Conservation (phyloP, 92 coral and sea anemone genomes). For the Porites lobata region DNA sequence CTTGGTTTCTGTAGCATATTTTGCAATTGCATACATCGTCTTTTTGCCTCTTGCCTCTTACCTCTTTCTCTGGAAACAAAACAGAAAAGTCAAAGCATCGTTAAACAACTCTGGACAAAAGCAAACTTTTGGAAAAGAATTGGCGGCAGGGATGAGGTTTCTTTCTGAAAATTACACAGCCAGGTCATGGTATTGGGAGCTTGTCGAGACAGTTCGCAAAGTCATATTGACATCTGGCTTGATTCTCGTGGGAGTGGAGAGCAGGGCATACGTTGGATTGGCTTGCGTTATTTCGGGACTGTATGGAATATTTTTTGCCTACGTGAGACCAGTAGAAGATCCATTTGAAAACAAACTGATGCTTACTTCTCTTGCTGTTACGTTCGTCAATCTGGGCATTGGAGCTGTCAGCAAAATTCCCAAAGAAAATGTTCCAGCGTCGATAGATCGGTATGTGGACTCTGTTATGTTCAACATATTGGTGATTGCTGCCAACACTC, state of each 20-base stretch:
- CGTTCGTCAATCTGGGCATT: slow-evolving; percentile 39
- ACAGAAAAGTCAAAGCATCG: background rate
- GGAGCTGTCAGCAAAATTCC: slow-evolving; percentile 41
- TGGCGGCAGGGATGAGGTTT: slow-evolving; percentile 10
- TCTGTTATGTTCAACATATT: slow-evolving; percentile 11
- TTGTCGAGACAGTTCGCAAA: slow-evolving; percentile 37
- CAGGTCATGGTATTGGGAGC: slow-evolving; percentile 44
- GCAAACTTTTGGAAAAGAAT: background rate
- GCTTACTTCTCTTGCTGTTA: slow-evolving; percentile 31
- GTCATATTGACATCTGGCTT: slow-evolving; percentile 28
- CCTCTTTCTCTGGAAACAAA: slow-evolving; percentile 1
- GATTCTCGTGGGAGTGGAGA: slow-evolving; percentile 26
- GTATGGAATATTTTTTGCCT: slow-evolving; percentile 34
- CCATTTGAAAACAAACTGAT: slow-evolving; percentile 31
- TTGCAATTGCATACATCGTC: slow-evolving; percentile 2
- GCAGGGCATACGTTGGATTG: slow-evolving; percentile 46
- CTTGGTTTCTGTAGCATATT: slow-evolving; percentile 10
- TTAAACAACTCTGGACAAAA: background rate
- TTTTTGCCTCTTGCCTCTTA: background rate
- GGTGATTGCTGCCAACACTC: slow-evolving; percentile 17
- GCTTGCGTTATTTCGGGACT: slow-evolving; percentile 21
- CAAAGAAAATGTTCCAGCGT: slow-evolving; percentile 18
- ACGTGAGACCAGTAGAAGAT: slow-evolving; percentile 29
- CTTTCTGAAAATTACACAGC: slow-evolving; percentile 36
- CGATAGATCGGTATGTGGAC: slow-evolving; percentile 30